phyloP scores from a whole-genome alignment of 2,888 invertebrate genomes.

The Chymomyza caudatula region DNA sequence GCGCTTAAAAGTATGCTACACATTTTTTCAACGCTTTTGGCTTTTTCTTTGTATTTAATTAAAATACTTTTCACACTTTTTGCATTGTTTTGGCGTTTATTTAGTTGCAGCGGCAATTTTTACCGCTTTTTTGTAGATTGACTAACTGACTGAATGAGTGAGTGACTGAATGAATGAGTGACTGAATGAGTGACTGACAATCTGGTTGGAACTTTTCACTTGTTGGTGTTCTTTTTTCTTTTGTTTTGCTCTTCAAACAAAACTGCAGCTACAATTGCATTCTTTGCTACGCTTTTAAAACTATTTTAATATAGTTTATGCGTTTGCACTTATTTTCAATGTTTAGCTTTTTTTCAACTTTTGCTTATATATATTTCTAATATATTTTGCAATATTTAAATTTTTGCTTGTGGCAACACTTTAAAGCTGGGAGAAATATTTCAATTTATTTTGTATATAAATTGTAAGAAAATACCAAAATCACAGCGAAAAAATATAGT shows the following conservation, averaged over 20 bases:
- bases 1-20: conserved; percentile 30
- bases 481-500: too few species aligned
- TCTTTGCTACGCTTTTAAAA: conserved; percentile 28
- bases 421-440: too few species aligned
- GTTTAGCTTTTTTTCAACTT: conserved; percentile 1
- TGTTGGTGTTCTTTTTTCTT: background rate
- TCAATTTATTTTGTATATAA: too few species aligned
- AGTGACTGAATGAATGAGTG: conserved; percentile 23
- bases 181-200: conserved; percentile 25
- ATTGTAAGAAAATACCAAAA: too few species aligned
- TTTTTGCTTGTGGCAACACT: too few species aligned
- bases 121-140: conserved; percentile 15
- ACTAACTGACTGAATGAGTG: conserved; percentile 20
- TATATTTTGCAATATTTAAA: background rate
- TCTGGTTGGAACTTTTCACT: conserved; percentile 24
- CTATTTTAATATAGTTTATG: conserved; percentile 53
- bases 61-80: conserved; percentile 59
- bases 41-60: conserved; percentile 61
- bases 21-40: conserved; percentile 16
- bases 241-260: conserved; percentile 2
- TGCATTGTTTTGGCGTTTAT: conserved; percentile 25
- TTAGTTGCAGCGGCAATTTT: conserved; percentile 3
- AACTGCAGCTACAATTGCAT: conserved; percentile 37
- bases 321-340: conserved; percentile 6
- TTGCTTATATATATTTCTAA: background rate